Evolutionary conservation across 2,113 vertebrate species (phyloP).

Genomic region (Merops nubicus): DNA sequence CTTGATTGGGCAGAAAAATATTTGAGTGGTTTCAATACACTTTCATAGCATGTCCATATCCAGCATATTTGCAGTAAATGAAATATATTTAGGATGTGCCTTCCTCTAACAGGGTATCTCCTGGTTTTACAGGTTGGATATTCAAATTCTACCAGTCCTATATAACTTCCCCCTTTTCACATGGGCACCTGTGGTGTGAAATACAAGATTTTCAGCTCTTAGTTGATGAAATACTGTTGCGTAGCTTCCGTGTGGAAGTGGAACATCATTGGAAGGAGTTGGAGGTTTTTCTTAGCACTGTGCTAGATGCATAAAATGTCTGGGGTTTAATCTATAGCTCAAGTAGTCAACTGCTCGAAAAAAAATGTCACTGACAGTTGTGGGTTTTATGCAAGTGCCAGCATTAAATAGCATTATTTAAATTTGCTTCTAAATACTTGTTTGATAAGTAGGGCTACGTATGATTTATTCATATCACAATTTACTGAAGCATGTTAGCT

Average conservation of each 20-base stretch:
- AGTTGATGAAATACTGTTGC: background rate
- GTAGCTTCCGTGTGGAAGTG: background rate
- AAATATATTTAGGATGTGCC: background rate
- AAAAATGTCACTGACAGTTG: slow-evolving; percentile 40
- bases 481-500: slow-evolving; percentile 70
- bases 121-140: background rate
- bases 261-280: background rate
- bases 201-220: background rate
- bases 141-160: background rate
- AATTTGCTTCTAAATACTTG: slow-evolving; percentile 72
- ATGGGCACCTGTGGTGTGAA: background rate
- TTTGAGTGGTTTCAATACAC: background rate
- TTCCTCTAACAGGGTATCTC: background rate
- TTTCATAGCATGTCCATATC: background rate
- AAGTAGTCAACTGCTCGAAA: slow-evolving; percentile 48
- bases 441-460: slow-evolving; percentile 67
- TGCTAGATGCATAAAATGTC: slow-evolving; percentile 29
- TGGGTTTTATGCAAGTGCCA: slow-evolving; percentile 56
- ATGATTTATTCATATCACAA: slow-evolving; percentile 74
- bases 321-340: slow-evolving; percentile 65
- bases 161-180: background rate
- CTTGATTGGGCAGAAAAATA: background rate
- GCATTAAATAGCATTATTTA: slow-evolving; percentile 74
- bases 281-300: background rate
- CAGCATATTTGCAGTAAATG: background rate